Conservation (phyloP, 2,888 invertebrate genomes). For the Folsomia candida region DNA sequence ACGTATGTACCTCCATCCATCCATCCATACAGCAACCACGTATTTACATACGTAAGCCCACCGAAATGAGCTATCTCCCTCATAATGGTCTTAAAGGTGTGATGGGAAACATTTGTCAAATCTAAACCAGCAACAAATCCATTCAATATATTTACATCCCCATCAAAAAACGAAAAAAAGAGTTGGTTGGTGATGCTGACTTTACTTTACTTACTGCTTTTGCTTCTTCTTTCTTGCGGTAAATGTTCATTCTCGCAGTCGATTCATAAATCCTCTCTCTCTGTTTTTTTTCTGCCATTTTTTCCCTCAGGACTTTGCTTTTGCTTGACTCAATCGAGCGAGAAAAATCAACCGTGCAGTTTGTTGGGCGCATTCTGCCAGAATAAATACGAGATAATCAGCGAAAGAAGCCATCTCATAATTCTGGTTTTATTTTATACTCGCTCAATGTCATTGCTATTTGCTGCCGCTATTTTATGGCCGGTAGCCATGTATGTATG, state of each 20-base stretch:
- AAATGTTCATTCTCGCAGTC: background rate
- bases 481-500: too few relatives aligned
- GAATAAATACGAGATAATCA: conserved; percentile 6
- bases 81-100: conserved; percentile 8
- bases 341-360: background rate
- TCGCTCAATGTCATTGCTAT: background rate
- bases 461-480: too few relatives aligned
- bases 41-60: too few relatives aligned
- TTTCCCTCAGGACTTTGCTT: too few relatives aligned
- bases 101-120: conserved; percentile 6
- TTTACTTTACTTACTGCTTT: background rate
- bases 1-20: too few relatives aligned
- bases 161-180: conserved; percentile 6
- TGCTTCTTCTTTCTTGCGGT: background rate
- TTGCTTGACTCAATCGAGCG: background rate
- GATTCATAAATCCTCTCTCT: background rate
- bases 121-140: background rate
- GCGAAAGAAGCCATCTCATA: background rate
- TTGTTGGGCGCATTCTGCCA: background rate
- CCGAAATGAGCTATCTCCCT: too few relatives aligned
- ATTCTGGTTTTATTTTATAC: too few relatives aligned
- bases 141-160: conserved; percentile 28
- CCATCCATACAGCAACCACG: too few relatives aligned
- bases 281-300: background rate
- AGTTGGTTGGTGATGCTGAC: background rate